A percentile compares a stretch with the other conserved stretches of the same genome.
Conservation (phyloP, 2,113 vertebrate genomes). For the Cygnus atratus region DNA sequence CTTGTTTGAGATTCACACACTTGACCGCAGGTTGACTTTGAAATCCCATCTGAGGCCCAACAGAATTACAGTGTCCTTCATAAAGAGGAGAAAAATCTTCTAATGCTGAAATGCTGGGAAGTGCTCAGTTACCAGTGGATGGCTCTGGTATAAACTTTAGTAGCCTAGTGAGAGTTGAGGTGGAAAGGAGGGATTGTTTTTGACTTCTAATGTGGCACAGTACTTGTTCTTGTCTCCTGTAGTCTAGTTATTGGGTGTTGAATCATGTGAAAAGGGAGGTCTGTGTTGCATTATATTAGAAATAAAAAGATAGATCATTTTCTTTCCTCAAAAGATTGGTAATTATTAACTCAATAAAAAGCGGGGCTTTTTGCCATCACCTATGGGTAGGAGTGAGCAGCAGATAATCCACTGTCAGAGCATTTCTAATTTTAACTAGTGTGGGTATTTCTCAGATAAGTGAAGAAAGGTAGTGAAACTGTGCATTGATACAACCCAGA, state of each 20-base stretch:
- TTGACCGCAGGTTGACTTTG: slow-evolving; percentile 31
- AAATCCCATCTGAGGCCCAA: slow-evolving; percentile 14
- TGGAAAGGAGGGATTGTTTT: background rate
- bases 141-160: background rate
- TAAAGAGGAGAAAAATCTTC: background rate
- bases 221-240: slow-evolving; percentile 18
- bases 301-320: slow-evolving; percentile 28
- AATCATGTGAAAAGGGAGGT: background rate
- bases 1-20: slow-evolving; percentile 36
- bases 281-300: slow-evolving; percentile 21
- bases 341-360: slow-evolving; percentile 62
- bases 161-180: background rate
- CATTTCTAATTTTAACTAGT: slow-evolving; percentile 63
- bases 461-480: slow-evolving; percentile 55
- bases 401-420: slow-evolving; percentile 61
- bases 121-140: background rate
- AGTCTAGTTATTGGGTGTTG: slow-evolving; percentile 10
- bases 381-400: slow-evolving; percentile 30
- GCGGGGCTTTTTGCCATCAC: slow-evolving; percentile 24
- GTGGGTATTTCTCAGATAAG: slow-evolving; percentile 55
- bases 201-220: background rate
- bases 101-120: background rate
- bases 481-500: slow-evolving; percentile 45
- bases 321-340: slow-evolving; percentile 30
- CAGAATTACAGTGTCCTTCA: background rate